Conservation (phyloP, 2,888 invertebrate genomes). For the Brachyptera putata region DNA sequence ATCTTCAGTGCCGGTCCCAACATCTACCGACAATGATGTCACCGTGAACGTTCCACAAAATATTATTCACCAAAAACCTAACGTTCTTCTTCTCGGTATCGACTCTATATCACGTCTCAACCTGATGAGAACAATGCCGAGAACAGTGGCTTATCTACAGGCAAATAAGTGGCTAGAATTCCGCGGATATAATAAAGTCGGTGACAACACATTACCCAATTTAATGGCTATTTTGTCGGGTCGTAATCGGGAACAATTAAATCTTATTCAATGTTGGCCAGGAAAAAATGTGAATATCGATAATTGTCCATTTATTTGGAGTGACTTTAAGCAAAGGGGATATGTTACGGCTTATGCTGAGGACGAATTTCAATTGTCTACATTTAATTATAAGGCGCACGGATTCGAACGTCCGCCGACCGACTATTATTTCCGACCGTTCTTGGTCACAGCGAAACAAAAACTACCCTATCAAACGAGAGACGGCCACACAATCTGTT, state of each 20-base stretch:
- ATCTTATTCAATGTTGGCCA: slow-evolving; percentile 36
- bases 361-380: slow-evolving; percentile 67
- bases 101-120: slow-evolving; percentile 81
- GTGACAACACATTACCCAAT: slow-evolving; percentile 89
- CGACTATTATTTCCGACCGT: slow-evolving; percentile 76
- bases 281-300: slow-evolving; percentile 52
- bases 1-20: neutral
- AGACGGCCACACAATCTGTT: slow-evolving; percentile 53
- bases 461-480: slow-evolving; percentile 37
- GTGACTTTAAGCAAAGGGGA: slow-evolving; percentile 61
- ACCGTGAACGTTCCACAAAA: neutral
- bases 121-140: slow-evolving; percentile 68
- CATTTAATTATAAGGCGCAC: slow-evolving; percentile 69
- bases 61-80: neutral
- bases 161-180: slow-evolving; percentile 66
- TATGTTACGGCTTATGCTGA: slow-evolving; percentile 79
- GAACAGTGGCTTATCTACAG: slow-evolving; percentile 62
- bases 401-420: slow-evolving; percentile 72
- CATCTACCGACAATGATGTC: neutral
- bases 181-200: slow-evolving; percentile 64
- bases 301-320: slow-evolving; percentile 73
- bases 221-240: slow-evolving; percentile 79
- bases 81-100: slow-evolving; percentile 75
- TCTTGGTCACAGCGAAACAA: slow-evolving; percentile 56
- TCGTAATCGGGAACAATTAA: slow-evolving; percentile 43